Base-by-base conservation (phyloP, 2,888 invertebrate genomes). In the Drosophila nigricruria region DNA sequence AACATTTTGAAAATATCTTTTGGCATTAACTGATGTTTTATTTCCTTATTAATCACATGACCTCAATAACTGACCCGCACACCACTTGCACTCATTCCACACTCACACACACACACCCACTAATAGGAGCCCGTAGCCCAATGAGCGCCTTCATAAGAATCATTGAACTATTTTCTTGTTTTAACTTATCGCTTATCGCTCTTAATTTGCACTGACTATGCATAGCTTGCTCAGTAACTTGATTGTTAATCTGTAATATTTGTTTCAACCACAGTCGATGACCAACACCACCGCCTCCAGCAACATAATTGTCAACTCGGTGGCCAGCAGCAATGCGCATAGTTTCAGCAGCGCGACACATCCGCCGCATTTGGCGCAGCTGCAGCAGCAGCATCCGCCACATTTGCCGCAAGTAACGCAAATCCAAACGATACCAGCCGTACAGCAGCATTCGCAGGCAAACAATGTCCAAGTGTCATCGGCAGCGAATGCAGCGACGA, bases 231-330 rank as follows among this genome's bases (percentile, higher is more conserved):
- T 53, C 10, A 47, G 32, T 23, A 42, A 12, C 6, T 49, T 67
- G n/a, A 27, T 47, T 53, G 34, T 58, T 70, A 63, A 79, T 58
- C 52, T 52, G 9, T n/a, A 14, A 25, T 61, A 20, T 52, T 67
- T 75, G 30, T 63, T 76, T 45, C 59, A 57, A 56, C 45, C 49
- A 38, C 76, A 86, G 86, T 90, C 86, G 30, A 83, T 92, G 90
- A 87, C 92, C 70, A 90, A 88, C 60, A 91, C 92, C 42, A 91
- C 91, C 67, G 81, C 91, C 53, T 67, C 89, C 50, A 92, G 91
- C 78, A 93, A 90, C 86, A 92, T 93, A 71, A 91, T 93, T 77
- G 93, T 93, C 36, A 93, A 93, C 87, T 93, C 93, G 65, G 92
- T 93, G 70, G 91, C 92, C 54, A 88, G 91, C 71, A 89, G 91